Conservation (phyloP, 2,888 invertebrate species). For the Eumacrocentrus americanus region DNA sequence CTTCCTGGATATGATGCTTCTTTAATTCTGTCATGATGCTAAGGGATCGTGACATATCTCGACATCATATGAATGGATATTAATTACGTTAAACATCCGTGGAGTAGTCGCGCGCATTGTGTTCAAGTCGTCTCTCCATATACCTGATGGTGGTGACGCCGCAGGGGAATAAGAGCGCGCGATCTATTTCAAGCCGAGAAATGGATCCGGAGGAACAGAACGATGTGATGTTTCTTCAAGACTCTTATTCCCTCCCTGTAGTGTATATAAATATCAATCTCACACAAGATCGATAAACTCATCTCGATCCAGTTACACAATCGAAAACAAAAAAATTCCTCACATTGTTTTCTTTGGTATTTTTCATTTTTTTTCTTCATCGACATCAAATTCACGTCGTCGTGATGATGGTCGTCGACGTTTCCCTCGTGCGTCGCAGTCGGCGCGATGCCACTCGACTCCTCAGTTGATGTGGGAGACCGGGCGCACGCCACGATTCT, state of each 20-base stretch:
- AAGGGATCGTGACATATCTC: not conserved
- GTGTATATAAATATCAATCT: conserved; percentile 4
- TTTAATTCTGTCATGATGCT: too few species aligned
- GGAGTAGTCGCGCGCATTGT: not conserved
- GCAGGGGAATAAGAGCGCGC: conserved; percentile 8
- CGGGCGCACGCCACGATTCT: conserved; percentile 45
- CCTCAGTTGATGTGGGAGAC: conserved; percentile 37
- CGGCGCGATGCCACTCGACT: conserved; percentile 14
- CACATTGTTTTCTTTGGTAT: not conserved
- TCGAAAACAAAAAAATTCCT: too few species aligned
- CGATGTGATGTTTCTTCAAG: not conserved
- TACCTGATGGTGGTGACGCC: too few species aligned
- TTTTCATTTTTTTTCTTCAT: not conserved
- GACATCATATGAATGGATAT: not conserved
- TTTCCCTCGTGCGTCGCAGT: too few species aligned
- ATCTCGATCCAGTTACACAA: not conserved
- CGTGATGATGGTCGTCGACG: conserved; percentile 42
- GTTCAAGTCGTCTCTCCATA: too few species aligned
- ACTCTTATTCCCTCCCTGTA: not conserved
- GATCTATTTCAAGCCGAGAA: conserved; percentile 10
- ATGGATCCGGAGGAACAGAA: not conserved
- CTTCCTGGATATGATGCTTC: not conserved
- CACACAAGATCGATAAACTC: not conserved
- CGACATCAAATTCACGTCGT: not conserved
- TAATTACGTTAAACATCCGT: not conserved